A percentile compares a stretch with the other conserved stretches of the same genome.
phyloP scores from a whole-genome alignment of 2,797 vertebrate genomes.

The Chaetophractus vellerosus region DNA sequence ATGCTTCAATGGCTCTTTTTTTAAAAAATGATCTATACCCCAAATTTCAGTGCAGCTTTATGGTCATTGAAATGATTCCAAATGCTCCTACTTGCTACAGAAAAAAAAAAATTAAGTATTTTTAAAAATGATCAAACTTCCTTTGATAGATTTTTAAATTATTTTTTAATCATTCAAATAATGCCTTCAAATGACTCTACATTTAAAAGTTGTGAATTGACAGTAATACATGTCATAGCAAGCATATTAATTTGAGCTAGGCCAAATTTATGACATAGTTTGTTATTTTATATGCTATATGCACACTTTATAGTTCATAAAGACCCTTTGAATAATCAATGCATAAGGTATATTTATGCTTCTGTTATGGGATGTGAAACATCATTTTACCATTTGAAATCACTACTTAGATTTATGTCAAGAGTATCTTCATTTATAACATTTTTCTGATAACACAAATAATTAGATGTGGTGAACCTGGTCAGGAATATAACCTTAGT shows the following conservation, averaged over 20 bases:
- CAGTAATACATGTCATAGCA: conserved; percentile 61
- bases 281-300: conserved; percentile 49
- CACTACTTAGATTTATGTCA: conserved; percentile 58
- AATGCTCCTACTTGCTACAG: neutral
- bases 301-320: conserved; percentile 35
- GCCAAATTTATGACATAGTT: conserved; percentile 48
- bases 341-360: conserved; percentile 59
- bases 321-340: conserved; percentile 47
- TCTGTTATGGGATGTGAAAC: conserved; percentile 56
- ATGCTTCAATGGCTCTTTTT: conserved; percentile 55
- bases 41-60: conserved; percentile 53
- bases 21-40: neutral
- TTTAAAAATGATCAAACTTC: conserved; percentile 29
- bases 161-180: conserved; percentile 61
- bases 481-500: neutral
- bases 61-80: conserved; percentile 54
- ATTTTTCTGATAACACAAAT: conserved; percentile 56
- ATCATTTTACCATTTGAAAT: conserved; percentile 58
- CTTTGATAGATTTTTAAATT: conserved; percentile 54
- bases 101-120: conserved; percentile 35
- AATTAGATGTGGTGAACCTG: conserved; percentile 41
- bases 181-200: conserved; percentile 45
- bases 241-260: conserved; percentile 39
- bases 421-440: conserved; percentile 44
- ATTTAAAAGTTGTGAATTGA: conserved; percentile 52